Evolutionary conservation across 2,797 vertebrate species (phyloP), one percentile per base, ranked within the genome.

Genomic region (Molossus molossus): DNA sequence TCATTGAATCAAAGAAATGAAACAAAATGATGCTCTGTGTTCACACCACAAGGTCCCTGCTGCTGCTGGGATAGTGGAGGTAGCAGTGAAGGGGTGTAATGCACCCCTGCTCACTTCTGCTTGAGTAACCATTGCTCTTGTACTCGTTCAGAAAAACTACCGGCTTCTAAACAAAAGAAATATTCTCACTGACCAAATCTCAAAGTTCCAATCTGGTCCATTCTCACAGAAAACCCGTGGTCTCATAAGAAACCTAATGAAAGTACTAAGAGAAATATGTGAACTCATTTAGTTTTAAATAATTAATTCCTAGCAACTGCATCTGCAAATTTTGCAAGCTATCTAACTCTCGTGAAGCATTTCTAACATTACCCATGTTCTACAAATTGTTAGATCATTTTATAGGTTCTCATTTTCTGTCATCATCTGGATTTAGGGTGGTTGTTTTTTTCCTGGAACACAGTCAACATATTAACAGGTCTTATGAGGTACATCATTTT

Each of bases 391-490:
- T 95, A 20, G 33, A 85, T 48, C 14, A 69, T 91, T 94, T 93
- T 37, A 69, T 73, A 91, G 1, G 13, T 72, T 92, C 29, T 86
- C 89, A 37, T 94, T 97, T 92, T 4, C 6, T 83, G 77, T 90
- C 64, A 65, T 76, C 65, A 77, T 94, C 70, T 89, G 48, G 69
- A 27, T 75, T 0, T 70, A 2, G 40, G 64, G 77, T 45, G 40
- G 40, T 45, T 45, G 40, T 62, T 91, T 53, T 86, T 91, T 95
- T 15, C n/a, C 14, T 80, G 2, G 53, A 84, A 3, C 70, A 90
- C 76, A 94, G 48, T 6, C 10, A 90, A 85, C 88, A 79, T 14
- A 57, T 37, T 0, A 84, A 90, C 92, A 81, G 0, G 0, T 96
- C 83, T 95, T 81, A 5, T 37, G 94, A 95, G 27, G 0, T 25